Evolutionary conservation across 2,113 vertebrate genomes (phyloP).

Genomic region (Menura novaehollandiae): DNA sequence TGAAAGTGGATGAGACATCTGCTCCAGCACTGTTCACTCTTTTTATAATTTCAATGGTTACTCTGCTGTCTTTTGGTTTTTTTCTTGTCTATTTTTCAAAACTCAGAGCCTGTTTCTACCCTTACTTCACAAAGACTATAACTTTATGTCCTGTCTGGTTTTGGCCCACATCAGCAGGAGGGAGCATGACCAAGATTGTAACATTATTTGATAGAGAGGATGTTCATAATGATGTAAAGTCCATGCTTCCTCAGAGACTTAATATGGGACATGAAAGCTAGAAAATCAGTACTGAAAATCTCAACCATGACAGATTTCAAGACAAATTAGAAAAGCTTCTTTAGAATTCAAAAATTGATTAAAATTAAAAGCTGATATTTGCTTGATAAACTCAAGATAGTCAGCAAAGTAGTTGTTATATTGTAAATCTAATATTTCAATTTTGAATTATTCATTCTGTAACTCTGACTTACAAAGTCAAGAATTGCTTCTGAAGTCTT

Average conservation of each 20-base stretch:
- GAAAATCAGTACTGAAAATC: neutral
- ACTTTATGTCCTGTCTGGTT: neutral
- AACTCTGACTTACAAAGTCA: neutral
- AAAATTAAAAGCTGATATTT: neutral
- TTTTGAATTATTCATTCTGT: neutral
- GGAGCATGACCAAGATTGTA: fast-evolving
- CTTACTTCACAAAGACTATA: neutral
- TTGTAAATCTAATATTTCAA: neutral
- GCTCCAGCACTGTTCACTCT: neutral
- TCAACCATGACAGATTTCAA: neutral
- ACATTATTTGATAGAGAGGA: neutral
- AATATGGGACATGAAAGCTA: neutral
- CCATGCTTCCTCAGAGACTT: neutral
- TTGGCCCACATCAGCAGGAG: neutral
- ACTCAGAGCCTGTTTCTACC: neutral
- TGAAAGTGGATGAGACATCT: neutral
- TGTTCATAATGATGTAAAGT: neutral
- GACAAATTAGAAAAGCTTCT: neutral
- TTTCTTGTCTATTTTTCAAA: neutral
- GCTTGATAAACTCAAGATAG: neutral
- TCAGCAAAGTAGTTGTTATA: neutral
- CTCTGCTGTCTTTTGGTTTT: neutral
- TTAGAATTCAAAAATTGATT: neutral
- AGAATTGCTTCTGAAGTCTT: neutral
- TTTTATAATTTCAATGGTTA: neutral